phyloP scores from a whole-genome alignment of 2,888 invertebrate genomes.

The Hirtodrosophila trivittata region DNA sequence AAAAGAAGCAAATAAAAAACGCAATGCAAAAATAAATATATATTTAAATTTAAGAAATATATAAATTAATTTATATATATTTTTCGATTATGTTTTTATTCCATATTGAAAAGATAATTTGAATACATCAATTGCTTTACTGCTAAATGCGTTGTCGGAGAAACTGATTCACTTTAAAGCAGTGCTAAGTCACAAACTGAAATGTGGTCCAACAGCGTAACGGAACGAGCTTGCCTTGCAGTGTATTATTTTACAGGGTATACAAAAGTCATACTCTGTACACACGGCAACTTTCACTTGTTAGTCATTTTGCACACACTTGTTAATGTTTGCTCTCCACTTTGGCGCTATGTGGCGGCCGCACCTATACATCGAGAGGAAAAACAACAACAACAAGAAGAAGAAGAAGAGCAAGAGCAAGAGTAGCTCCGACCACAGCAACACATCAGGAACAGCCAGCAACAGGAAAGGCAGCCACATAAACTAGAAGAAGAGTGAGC shows the following conservation, averaged over 20 bases:
- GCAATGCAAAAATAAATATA: no score
- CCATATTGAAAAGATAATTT: no score
- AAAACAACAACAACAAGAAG: slow-evolving; percentile 14
- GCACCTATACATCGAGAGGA: slow-evolving; percentile 38
- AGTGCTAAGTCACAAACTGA: no score
- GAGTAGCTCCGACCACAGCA: slow-evolving; percentile 10
- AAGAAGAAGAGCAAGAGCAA: slow-evolving; percentile 24
- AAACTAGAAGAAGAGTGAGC: background rate
- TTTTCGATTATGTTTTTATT: no score
- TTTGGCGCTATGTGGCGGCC: slow-evolving; percentile 25
- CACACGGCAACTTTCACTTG: slow-evolving; percentile 1
- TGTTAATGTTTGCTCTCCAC: slow-evolving; percentile 67
- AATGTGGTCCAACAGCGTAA: no score
- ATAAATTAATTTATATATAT: no score
- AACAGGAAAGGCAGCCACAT: slow-evolving; percentile 17
- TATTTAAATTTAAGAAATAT: no score
- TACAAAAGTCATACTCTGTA: background rate
- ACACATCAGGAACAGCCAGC: slow-evolving; percentile 25
- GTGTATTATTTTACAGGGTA: slow-evolving; percentile 7
- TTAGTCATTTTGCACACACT: slow-evolving; percentile 53
- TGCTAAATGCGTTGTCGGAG: no score
- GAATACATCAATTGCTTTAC: no score
- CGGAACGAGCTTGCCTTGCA: background rate
- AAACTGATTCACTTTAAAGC: no score
- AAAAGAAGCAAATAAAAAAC: no score